These are phyloP conservation scores for Ctenodactylus gundi DNA, from an alignment of 2,113 vertebrate genomes.

Conservation along the genomic window DNA sequence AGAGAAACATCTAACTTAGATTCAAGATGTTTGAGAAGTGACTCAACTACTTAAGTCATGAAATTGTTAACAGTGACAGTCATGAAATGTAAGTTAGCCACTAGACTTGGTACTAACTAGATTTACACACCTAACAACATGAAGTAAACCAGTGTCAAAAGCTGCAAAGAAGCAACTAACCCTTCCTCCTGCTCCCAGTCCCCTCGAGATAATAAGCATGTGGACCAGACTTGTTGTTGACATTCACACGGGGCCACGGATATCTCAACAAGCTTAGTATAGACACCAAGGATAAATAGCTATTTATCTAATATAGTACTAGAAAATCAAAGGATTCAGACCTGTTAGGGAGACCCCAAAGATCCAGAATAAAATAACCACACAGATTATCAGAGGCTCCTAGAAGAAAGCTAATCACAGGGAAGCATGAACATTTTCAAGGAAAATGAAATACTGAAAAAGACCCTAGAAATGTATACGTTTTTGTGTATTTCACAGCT, in stretches of 20 bases:
- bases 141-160: background rate
- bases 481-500: constrained; percentile 2
- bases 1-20: background rate
- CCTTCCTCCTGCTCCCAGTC: background rate
- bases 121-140: background rate
- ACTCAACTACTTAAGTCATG: background rate
- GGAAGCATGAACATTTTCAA: background rate
- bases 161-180: background rate
- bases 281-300: background rate
- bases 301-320: background rate
- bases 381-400: background rate
- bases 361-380: constrained; percentile 7
- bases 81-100: background rate
- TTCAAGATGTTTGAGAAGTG: background rate
- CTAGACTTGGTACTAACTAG: background rate
- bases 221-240: background rate
- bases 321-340: background rate
- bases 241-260: background rate
- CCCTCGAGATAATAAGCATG: background rate
- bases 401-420: background rate
- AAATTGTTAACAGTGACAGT: background rate
- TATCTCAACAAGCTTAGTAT: background rate
- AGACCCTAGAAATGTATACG: background rate
- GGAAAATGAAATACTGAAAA: constrained; percentile 38
- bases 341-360: background rate